Base-by-base conservation (phyloP, 2,888 invertebrate species). In the Drosophila suboccidentalis region DNA sequence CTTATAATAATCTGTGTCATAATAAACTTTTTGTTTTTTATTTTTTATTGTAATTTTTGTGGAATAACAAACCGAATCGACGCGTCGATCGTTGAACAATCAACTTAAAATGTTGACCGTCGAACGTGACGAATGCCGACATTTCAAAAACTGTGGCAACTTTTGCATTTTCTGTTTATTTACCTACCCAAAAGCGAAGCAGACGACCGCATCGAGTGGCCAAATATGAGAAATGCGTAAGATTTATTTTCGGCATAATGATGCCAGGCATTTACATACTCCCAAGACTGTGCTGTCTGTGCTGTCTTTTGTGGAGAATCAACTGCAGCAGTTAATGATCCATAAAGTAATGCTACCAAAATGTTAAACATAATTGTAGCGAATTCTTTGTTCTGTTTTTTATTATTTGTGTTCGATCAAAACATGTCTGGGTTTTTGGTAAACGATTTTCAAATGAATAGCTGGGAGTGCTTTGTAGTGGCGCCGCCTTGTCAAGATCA, bases 201-300 rank as follows among this genome's bases (percentile, higher is more conserved):
- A 41, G 46, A 53, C 32, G 46, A 49, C 19, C 38, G 50, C 50
- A 67, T 54, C 19, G 79, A 68, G 81, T 78, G 58, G 59, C 71
- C 58, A 63, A 71, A 76, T 63, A 55, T 68, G 68, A 57, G 61
- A 59, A 53, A 78, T 75, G 74, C 74, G 78, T 78, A 82, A 76
- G 82, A 83, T 11, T 82, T 85, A 85, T 85, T 83, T 83, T 84
- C 29, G 81, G 65, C 55, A 55, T 50, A 61, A 69, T 82, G 73
- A 84, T 82, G 68, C 49, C 17, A 50, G 13, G 8, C 68, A 67
- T 36, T 53, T 70, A 65, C 60, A 38, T 51, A 38, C 9, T 10
- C 10, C 2, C 50, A 9, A 22, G n/a, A 36, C 34, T 36, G 44
- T 44, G 17, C 10, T 4, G 10, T 5, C 17, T 17, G 43, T 43